Evolutionary conservation across 1,140 invertebrate species (phyloP).

Genomic region (Notospermus geniculatus): DNA sequence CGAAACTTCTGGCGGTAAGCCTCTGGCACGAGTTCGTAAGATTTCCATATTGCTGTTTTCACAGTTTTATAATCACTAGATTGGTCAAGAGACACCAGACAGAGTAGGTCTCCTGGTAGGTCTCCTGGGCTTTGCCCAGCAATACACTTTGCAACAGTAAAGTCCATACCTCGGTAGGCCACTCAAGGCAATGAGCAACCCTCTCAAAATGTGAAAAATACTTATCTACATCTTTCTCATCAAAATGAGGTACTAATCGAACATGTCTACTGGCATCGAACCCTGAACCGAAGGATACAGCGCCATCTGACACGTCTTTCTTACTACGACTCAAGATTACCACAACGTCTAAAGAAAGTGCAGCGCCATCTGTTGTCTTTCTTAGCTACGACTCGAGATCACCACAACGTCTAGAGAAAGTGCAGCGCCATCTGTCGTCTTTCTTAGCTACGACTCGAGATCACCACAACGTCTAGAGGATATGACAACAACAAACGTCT

Average conservation of each 20-base stretch:
- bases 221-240: constrained; percentile 27
- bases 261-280: constrained; percentile 23
- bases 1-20: constrained; percentile 28
- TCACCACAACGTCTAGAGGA: too few species aligned
- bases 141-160: constrained; percentile 24
- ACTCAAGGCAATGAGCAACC: constrained; percentile 21
- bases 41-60: constrained; percentile 25
- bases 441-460: too few species aligned
- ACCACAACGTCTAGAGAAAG: too few species aligned
- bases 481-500: too few species aligned
- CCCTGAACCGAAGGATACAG: background rate
- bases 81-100: constrained; percentile 14
- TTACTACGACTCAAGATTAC: too few species aligned
- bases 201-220: constrained; percentile 30
- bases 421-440: too few species aligned
- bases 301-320: too few species aligned
- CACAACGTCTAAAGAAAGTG: too few species aligned
- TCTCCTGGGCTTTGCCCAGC: constrained; percentile 18
- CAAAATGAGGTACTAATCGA: constrained; percentile 20
- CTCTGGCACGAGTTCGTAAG: constrained; percentile 30
- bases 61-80: constrained; percentile 20
- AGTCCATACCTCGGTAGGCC: constrained; percentile 17
- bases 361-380: too few species aligned
- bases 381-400: too few species aligned
- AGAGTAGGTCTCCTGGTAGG: constrained; percentile 19